phyloP scores from a whole-genome alignment of 2,888 invertebrate species.

The Scelioninae gen. 2 region DNA sequence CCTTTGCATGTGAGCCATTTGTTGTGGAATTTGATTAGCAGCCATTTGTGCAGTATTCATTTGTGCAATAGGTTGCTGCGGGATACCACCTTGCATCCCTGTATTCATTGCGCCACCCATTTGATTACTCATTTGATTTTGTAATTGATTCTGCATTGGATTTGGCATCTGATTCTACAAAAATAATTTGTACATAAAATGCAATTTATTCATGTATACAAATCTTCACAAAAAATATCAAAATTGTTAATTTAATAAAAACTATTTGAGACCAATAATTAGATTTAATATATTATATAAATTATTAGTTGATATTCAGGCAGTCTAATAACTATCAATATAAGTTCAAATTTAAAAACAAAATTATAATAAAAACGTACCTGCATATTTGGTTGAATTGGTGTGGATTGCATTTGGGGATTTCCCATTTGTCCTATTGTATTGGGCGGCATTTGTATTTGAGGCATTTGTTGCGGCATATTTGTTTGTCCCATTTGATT shows the following conservation, averaged over 20 bases:
- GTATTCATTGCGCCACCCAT: conserved; percentile 70
- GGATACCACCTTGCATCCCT: conserved; percentile 70
- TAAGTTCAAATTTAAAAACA: conserved; percentile 7
- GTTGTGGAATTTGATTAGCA: conserved; percentile 72
- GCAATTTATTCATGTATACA: too few relatives aligned
- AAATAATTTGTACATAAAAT: background rate
- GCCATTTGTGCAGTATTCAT: conserved; percentile 72
- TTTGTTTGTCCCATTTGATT: conserved; percentile 72
- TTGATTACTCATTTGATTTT: conserved; percentile 72
- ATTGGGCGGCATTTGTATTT: conserved; percentile 67
- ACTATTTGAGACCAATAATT: too few relatives aligned
- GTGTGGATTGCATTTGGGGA: conserved; percentile 68
- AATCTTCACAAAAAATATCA: too few relatives aligned
- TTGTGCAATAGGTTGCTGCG: conserved; percentile 73
- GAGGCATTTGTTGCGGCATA: conserved; percentile 73
- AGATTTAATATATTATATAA: too few relatives aligned
- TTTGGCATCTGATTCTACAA: conserved; percentile 71
- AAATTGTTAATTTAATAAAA: too few relatives aligned
- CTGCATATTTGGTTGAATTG: conserved; percentile 72
- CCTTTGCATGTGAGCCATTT: conserved; percentile 76
- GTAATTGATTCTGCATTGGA: conserved; percentile 68
- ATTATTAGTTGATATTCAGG: too few relatives aligned
- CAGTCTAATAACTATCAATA: conserved; percentile 16
- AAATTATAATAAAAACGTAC: conserved; percentile 56
- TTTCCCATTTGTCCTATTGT: conserved; percentile 68